Evolutionary conservation across 2,113 vertebrate genomes (phyloP).

Genomic region (chimpanzee (Pan troglodytes)): NHGRI_mPanTro3-v2.1_pri NC_072421.2:146063001-146063500

Average conservation of each 20-base stretch:
- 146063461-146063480: neutral
- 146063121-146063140: neutral
- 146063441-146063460: neutral
- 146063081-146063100: neutral
- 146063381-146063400: neutral
- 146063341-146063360: neutral
- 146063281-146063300: neutral
- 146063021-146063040: neutral
- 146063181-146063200: neutral
- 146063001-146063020: neutral
- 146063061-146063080: neutral
- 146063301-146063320: neutral
- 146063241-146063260: neutral
- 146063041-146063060: neutral
- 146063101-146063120: neutral
- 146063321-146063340: neutral
- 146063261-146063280: neutral
- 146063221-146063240: neutral
- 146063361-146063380: neutral
- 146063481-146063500: neutral
- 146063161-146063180: neutral
- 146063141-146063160: neutral
- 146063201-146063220: neutral
- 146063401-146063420: neutral
- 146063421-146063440: neutral